Base-by-base conservation (phyloP, 2,113 vertebrate species). In the Regulus satrapa region DNA sequence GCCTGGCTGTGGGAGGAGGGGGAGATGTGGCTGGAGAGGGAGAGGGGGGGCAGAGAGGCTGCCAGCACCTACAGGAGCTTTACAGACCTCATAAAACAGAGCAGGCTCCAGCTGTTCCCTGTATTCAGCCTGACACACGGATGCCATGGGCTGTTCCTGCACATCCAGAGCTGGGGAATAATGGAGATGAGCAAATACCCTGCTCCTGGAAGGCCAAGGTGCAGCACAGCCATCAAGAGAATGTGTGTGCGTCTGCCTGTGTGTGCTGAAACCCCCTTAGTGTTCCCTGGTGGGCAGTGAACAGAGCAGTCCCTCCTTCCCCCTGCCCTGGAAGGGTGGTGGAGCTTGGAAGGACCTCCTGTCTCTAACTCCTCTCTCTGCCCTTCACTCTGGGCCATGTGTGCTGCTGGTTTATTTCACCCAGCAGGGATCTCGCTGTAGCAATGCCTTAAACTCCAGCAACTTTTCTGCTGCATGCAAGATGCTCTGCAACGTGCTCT, bases 71-170 rank as follows among this genome's bases (percentile, higher is more conserved):
- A 14, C 3, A 2, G 66, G 48, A 77, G 54, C 19, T 85, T 79
- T 79, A 59, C 23, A 41, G 49, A 67, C 8, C 36, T 61, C 31
- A 1, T 72, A 83, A 91, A 95, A 46, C 29, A 52, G 25, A 12
- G 18, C 3, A 6, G 24, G 62, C 72, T 92, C 26, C 3, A 3
- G 71, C 92, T 87, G 64, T 24, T 85, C 10, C 1, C 64, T 2
- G 3, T 10, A 7, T 32, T 91, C 61, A 62, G 48, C 80, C 40
- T 2, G 0, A 51, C 56, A 58, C n/a, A 26, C 3, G 1, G 2
- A 40, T 75, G 58, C 32, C 41, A n/a, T 4, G 14, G 7, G 68
- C 5, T 41, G 34, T 6, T 85, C 62, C 69, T 71, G 55, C 64
- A 63, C 59, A 58, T 17, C 25, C 40, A 43, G 34, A 3, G 4